Conservation (phyloP, 2,888 invertebrate genomes). For the Hyalella azteca region DNA sequence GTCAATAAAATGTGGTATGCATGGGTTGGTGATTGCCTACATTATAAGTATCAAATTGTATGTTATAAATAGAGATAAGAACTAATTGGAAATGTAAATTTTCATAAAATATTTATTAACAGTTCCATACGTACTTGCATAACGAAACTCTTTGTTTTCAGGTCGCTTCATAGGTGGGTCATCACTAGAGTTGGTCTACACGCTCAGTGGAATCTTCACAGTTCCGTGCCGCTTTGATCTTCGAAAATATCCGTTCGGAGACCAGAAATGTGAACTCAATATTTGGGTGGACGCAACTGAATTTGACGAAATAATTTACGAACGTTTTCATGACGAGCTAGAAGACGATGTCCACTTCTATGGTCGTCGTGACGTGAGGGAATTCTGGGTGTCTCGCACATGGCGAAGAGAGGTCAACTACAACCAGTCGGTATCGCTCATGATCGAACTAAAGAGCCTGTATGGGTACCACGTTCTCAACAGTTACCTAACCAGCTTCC, state of each 20-base stretch:
- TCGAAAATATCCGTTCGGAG: not conserved
- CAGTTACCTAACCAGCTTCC: constrained; percentile 1
- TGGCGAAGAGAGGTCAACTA: not conserved
- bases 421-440: not conserved
- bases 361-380: not conserved
- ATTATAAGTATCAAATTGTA: no score
- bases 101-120: no score
- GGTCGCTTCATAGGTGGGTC: constrained; percentile 2
- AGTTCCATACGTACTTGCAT: no score
- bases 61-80: no score
- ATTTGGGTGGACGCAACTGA: not conserved
- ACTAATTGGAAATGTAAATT: no score
- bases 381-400: not conserved
- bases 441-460: not conserved
- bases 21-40: no score
- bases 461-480: constrained; percentile 6
- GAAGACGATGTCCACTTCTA: not conserved
- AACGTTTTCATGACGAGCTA: not conserved
- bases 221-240: constrained; percentile 4
- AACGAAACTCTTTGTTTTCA: not conserved
- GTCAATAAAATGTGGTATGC: no score
- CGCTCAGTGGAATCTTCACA: not conserved
- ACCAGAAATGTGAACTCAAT: not conserved
- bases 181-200: not conserved
- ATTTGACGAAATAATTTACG: not conserved